phyloP scores from a whole-genome alignment of 92 coral and sea anemone genomes.

The Ricordea florida region DNA sequence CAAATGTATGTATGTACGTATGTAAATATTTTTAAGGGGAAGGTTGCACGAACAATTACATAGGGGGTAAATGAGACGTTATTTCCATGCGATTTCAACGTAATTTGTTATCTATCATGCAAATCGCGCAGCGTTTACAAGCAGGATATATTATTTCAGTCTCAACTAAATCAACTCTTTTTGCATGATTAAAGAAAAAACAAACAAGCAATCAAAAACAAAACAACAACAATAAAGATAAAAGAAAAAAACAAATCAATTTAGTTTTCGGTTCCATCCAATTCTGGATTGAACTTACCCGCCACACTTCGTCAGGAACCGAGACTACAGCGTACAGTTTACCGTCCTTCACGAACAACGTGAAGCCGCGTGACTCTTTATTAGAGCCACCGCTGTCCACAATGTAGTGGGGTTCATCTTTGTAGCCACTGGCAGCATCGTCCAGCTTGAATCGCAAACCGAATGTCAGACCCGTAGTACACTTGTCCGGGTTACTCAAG shows the following conservation, averaged over 20 bases:
- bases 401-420: constrained; percentile 84
- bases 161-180: too few species aligned
- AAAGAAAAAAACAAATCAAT: neutral
- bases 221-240: neutral
- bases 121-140: too few species aligned
- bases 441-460: constrained; percentile 89
- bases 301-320: constrained; percentile 92
- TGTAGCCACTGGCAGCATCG: constrained; percentile 73
- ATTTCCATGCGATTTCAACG: too few species aligned
- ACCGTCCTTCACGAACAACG: constrained; percentile 72
- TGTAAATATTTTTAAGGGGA: too few species aligned
- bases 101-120: too few species aligned
- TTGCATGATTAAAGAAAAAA: too few species aligned
- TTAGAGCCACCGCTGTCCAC: constrained; percentile 95
- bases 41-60: too few species aligned
- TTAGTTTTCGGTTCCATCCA: neutral
- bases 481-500: constrained; percentile 88
- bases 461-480: constrained; percentile 85
- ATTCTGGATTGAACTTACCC: constrained; percentile 61
- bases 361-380: constrained; percentile 84
- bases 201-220: neutral
- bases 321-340: constrained; percentile 80
- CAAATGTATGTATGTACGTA: too few species aligned
- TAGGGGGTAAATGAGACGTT: too few species aligned
- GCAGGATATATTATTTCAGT: too few species aligned